Base-by-base conservation (phyloP, 2,113 vertebrate species). In the Dipodomys ordii region DNA sequence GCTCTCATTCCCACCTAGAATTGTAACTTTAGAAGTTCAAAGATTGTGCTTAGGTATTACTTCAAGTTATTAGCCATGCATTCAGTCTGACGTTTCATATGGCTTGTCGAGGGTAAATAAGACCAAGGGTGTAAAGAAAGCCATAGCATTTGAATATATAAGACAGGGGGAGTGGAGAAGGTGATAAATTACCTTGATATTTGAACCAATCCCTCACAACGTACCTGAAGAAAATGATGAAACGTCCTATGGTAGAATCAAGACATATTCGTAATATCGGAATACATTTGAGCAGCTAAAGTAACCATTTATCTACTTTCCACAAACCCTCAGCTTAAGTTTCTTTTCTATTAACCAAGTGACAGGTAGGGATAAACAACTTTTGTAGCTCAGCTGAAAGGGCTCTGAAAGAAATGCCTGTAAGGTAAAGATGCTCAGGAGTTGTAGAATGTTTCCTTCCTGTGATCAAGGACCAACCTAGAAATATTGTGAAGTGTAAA, bases 141-240 rank as follows among this genome's bases (percentile, higher is more conserved):
- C 64, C 68, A 60, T 25, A 67, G 84, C 60, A 77, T 60, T 30
- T 28, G 67, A 20, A 62, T 76, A 78, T 1, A 32, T 0, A 8
- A 28, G 2, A 64, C 57, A 81, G 27, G 80, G 35, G 49, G 27
- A 49, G 23, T 1, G 0, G 28, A 79, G 82, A 80, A 46, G 32
- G 11, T 90, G 32, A 94, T 73, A 86, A 86, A 92, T 86, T 68
- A 80, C 44, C 46, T 90, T 78, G 87, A 71, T 86, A 95, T 92
- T 49, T 95, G 87, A 71, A 90, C n/a, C 3, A 13, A 90, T 69
- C 72, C 88, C 92, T 80, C 60, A 69, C 85, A 91, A 80, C 79
- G 53, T 30, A 93, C 84, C 93, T 85, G 60, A 92, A 76, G 67
- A 90, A 78, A 92, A 95, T 57, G 73, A 89, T 65, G 81, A 76